These are phyloP conservation scores for Turdus rufiventris DNA, from an alignment of 2,113 vertebrate genomes.

Conservation along the genomic window DNA sequence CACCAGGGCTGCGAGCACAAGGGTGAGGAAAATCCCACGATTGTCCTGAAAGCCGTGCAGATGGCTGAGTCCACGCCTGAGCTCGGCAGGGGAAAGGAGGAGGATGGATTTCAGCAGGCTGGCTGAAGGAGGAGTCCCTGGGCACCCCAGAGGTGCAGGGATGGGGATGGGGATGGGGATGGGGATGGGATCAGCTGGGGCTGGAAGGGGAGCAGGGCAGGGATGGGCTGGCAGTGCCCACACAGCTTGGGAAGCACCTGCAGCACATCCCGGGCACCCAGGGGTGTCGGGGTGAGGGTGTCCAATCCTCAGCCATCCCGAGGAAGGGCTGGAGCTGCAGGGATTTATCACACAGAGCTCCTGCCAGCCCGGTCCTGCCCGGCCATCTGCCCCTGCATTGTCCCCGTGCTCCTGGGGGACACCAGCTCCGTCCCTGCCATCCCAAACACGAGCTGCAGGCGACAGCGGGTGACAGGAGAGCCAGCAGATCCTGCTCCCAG, in stretches of 20 bases:
- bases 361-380: background rate
- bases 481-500: background rate
- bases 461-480: rapidly evolving
- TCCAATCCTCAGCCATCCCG: rapidly evolving
- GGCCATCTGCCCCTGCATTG: background rate
- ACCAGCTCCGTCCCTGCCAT: background rate
- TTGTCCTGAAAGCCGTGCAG: background rate
- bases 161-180: too few relatives aligned
- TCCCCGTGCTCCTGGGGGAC: background rate
- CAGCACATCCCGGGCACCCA: background rate
- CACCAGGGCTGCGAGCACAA: background rate
- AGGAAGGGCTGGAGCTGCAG: background rate
- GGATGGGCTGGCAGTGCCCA: too few relatives aligned
- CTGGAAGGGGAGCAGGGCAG: too few relatives aligned
- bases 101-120: background rate
- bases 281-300: rapidly evolving
- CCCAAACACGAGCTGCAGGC: background rate
- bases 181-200: background rate
- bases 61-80: background rate
- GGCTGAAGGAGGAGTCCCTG: background rate
- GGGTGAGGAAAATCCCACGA: rapidly evolving
- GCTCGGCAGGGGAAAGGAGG: too few relatives aligned
- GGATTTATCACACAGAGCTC: background rate
- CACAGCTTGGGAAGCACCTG: rapidly evolving
- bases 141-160: background rate